Evolutionary conservation across 2,888 invertebrate species (phyloP).

Genomic region (Melinopterus prodromus): DNA sequence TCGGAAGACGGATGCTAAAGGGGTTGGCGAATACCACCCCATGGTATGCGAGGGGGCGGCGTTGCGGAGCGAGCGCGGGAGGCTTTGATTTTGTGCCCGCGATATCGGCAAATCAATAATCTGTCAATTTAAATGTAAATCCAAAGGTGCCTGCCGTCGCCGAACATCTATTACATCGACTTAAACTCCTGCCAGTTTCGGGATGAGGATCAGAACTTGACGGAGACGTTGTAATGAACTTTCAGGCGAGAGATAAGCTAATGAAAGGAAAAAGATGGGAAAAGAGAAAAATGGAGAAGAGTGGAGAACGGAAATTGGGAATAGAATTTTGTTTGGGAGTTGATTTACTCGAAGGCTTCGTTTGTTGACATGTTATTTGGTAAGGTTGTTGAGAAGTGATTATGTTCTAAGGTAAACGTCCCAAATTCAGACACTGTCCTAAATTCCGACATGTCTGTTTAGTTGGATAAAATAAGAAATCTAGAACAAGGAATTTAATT

Average conservation of each 20-base stretch:
- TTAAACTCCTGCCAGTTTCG: not conserved
- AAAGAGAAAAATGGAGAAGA: not conserved
- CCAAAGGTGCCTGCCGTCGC: constrained; percentile 4
- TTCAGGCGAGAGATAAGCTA: not conserved
- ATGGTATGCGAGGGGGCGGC: not conserved
- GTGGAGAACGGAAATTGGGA: not conserved
- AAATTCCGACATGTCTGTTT: too few relatives aligned
- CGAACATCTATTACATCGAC: constrained; percentile 4
- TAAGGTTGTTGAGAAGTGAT: too few relatives aligned
- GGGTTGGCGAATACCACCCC: too few relatives aligned
- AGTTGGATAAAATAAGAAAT: too few relatives aligned
- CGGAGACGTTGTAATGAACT: not conserved
- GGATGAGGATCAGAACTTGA: not conserved
- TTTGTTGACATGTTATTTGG: too few relatives aligned
- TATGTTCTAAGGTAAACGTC: too few relatives aligned
- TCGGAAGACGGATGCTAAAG: not conserved
- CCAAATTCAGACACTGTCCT: too few relatives aligned
- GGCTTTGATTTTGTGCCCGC: not conserved
- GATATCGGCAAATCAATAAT: constrained; percentile 4
- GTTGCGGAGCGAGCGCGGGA: not conserved
- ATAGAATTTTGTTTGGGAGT: not conserved
- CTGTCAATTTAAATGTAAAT: constrained; percentile 4
- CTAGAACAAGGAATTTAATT: too few relatives aligned
- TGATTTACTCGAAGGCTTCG: too few relatives aligned
- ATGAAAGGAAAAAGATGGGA: not conserved